Percentiles rank a stretch among this genome's conserved stretches.
Conservation (phyloP, 2,888 invertebrate genomes). For the Ennomos quercinarius region DNA sequence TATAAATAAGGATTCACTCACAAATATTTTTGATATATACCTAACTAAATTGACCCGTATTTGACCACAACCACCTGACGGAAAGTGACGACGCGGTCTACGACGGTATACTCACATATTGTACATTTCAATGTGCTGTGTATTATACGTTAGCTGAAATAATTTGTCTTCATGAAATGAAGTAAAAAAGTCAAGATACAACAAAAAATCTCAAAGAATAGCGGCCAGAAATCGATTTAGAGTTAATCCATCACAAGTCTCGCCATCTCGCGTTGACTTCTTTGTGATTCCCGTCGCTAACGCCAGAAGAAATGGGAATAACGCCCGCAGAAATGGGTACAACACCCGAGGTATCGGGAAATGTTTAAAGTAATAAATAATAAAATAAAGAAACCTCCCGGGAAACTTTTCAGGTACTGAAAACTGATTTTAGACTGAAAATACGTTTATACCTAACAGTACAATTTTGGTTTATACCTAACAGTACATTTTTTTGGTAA, state of each 20-base stretch:
- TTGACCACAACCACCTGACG: too few relatives aligned
- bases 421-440: too few relatives aligned
- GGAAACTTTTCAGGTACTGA: slow-evolving; percentile 1
- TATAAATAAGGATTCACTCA: too few relatives aligned
- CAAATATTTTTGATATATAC: too few relatives aligned
- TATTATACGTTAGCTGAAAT: too few relatives aligned
- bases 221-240: slow-evolving; percentile 23
- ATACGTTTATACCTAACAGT: too few relatives aligned
- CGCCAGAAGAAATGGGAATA: slow-evolving; percentile 20
- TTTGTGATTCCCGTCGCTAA: slow-evolving; percentile 28
- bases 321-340: slow-evolving; percentile 6
- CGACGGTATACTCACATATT: too few relatives aligned
- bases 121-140: too few relatives aligned
- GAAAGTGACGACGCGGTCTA: too few relatives aligned
- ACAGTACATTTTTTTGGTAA: too few relatives aligned
- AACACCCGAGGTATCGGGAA: slow-evolving; percentile 1
- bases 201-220: slow-evolving; percentile 15
- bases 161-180: background rate
- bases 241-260: slow-evolving; percentile 35
- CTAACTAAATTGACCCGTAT: too few relatives aligned
- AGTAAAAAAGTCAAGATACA: slow-evolving; percentile 10
- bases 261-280: slow-evolving; percentile 21
- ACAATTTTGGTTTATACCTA: too few relatives aligned
- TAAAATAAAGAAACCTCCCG: slow-evolving; percentile 6
- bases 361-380: background rate